Evolutionary conservation across 37 sponge, comb jelly and placozoan genomes (phyloP).

Genomic region (Aphrocallistes beatrix): DNA sequence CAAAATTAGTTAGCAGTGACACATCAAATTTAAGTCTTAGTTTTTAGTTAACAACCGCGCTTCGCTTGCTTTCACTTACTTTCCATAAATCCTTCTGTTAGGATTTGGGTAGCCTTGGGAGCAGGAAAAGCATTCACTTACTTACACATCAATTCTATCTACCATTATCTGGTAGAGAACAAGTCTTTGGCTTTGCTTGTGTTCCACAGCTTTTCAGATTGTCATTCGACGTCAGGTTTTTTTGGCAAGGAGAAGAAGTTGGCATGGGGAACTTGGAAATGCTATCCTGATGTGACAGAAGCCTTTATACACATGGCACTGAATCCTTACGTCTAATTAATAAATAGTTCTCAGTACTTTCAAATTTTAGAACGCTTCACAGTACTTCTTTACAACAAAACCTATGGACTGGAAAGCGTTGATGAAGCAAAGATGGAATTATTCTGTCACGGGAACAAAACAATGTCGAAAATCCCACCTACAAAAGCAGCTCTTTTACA

Average conservation of each 20-base stretch:
- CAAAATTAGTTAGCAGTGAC: no score
- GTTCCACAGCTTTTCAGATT: neutral
- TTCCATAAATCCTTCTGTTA: neutral
- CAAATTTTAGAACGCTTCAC: neutral
- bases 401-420: neutral
- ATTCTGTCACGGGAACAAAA: neutral
- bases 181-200: neutral
- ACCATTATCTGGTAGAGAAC: neutral
- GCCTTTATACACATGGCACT: neutral
- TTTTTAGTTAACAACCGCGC: no score
- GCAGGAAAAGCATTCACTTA: neutral
- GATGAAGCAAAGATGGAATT: neutral
- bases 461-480: neutral
- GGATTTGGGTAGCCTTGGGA: neutral
- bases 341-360: neutral
- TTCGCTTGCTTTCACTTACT: neutral
- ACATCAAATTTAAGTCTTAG: no score
- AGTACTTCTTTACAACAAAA: neutral
- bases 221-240: slow-evolving; percentile 18
- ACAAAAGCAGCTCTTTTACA: neutral
- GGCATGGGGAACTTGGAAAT: neutral
- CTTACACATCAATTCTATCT: neutral
- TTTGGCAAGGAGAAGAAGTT: slow-evolving; percentile 20
- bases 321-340: neutral
- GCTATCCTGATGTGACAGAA: neutral